Conservation (phyloP, 2,888 invertebrate species). For the Tillus elongatus region DNA sequence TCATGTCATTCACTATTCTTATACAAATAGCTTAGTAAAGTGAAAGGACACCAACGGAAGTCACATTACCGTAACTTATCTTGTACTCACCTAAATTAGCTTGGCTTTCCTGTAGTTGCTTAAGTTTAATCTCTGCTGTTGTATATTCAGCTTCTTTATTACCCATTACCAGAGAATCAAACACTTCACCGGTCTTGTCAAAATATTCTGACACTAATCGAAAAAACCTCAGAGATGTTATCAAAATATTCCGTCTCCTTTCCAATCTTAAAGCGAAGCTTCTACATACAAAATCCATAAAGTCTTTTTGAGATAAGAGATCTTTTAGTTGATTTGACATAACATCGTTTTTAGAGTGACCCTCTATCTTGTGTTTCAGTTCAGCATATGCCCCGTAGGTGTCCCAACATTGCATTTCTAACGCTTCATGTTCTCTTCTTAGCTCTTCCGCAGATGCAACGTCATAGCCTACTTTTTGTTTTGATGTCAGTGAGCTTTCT, state of each 20-base stretch:
- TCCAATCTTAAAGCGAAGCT: conserved; percentile 68
- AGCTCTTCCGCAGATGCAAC: conserved; percentile 63
- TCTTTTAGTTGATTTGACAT: conserved; percentile 46
- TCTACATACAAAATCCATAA: conserved; percentile 73
- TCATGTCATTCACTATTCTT: no score
- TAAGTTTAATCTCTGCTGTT: conserved; percentile 48
- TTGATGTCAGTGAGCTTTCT: conserved; percentile 61
- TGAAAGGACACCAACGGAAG: no score
- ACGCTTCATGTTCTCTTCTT: conserved; percentile 61
- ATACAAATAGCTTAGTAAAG: no score
- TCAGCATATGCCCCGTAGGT: conserved; percentile 73
- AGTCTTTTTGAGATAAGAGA: conserved; percentile 63
- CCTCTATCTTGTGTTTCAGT: conserved; percentile 60
- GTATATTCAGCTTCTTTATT: conserved; percentile 50
- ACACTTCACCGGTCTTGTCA: conserved; percentile 56
- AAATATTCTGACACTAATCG: conserved; percentile 66
- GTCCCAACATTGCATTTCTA: conserved; percentile 69
- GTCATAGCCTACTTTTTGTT: conserved; percentile 64
- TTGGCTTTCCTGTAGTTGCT: conserved; percentile 53
- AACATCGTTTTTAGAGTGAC: conserved; percentile 44
- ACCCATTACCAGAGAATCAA: conserved; percentile 57
- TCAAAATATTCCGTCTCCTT: conserved; percentile 61
- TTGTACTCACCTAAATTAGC: conserved; percentile 48
- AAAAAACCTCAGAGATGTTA: conserved; percentile 67
- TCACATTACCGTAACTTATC: no score